Evolutionary conservation across 2,113 vertebrate species (phyloP).

Genomic region (Numenius arquata): DNA sequence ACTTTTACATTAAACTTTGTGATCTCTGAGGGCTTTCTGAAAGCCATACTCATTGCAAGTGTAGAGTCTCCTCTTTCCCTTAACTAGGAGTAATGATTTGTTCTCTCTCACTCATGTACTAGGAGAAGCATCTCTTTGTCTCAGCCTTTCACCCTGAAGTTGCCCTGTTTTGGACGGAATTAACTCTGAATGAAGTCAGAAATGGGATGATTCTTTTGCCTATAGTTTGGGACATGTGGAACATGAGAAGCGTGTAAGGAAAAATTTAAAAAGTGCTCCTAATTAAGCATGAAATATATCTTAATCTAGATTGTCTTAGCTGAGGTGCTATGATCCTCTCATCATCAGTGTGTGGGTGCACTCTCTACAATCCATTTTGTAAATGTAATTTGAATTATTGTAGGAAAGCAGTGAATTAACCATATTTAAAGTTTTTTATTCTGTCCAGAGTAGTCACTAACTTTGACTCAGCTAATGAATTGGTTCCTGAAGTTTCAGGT

Average conservation of each 20-base stretch:
- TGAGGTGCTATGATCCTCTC: background rate
- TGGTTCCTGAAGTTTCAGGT: background rate
- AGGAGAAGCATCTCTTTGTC: background rate
- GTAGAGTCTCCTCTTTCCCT: background rate
- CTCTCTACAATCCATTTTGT: background rate
- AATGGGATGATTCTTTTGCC: background rate
- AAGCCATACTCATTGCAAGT: background rate
- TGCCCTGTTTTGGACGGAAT: background rate
- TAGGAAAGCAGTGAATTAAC: background rate
- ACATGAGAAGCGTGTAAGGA: background rate
- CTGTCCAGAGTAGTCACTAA: background rate
- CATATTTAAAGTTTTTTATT: background rate
- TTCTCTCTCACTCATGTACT: background rate
- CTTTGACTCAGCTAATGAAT: background rate
- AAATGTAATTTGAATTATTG: background rate
- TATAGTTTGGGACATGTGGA: background rate
- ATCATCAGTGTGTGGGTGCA: background rate
- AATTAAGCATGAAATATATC: background rate
- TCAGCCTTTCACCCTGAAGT: background rate
- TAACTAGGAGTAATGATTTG: background rate
- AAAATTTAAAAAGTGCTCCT: background rate
- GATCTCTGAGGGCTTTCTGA: background rate
- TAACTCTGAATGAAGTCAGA: background rate
- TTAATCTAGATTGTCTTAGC: background rate
- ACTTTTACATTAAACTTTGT: background rate